Evolutionary conservation across 2,113 vertebrate genomes (phyloP).

Genomic region (Phrynosoma platyrhinos): DNA sequence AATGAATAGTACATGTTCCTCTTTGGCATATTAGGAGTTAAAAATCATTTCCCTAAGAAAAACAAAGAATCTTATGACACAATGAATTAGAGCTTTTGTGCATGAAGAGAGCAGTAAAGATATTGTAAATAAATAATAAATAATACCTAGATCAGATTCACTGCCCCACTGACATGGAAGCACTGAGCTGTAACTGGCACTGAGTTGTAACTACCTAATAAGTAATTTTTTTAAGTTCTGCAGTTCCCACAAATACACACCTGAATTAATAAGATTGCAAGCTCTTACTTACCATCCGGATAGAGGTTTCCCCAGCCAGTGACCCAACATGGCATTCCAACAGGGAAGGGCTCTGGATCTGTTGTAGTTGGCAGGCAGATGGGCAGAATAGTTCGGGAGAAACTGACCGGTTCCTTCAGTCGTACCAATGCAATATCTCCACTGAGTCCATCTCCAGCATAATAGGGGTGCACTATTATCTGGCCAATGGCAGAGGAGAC

Average conservation of each 20-base stretch:
- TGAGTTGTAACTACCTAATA: no score
- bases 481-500: constrained; percentile 16
- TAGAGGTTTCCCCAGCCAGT: constrained; percentile 52
- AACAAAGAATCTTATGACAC: no score
- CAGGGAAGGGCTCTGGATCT: background rate
- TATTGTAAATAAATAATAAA: no score
- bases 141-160: no score
- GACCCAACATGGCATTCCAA: constrained; percentile 47
- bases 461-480: constrained; percentile 31
- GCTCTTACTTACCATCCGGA: constrained; percentile 26
- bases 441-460: constrained; percentile 26
- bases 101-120: no score
- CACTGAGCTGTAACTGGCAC: no score
- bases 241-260: background rate
- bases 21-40: no score
- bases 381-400: constrained; percentile 32
- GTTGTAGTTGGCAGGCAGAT: constrained; percentile 29
- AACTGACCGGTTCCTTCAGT: constrained; percentile 25
- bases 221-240: no score
- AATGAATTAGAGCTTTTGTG: no score
- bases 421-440: constrained; percentile 46
- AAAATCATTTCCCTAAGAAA: no score
- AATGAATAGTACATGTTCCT: no score
- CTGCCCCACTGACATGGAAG: no score
- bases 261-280: background rate